phyloP scores from a whole-genome alignment of 2,797 vertebrate species.

The Epinephelus coioides region DNA sequence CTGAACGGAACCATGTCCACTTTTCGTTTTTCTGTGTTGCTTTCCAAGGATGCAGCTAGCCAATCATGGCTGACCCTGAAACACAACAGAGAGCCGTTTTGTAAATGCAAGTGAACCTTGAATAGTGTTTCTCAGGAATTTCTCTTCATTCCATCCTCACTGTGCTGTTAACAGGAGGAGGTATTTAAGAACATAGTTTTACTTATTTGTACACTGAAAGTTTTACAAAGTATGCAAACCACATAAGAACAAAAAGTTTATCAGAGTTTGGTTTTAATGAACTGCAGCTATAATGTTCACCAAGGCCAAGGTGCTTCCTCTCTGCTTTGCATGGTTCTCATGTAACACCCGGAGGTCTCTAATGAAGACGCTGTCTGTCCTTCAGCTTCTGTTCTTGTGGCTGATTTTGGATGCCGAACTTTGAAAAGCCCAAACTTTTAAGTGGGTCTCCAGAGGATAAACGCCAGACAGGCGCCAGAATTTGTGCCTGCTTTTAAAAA shows the following conservation, averaged over 20 bases:
- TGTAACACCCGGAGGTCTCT: conserved; percentile 2
- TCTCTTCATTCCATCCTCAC: not conserved
- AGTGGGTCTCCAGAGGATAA: conserved; percentile 58
- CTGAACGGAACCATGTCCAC: not conserved
- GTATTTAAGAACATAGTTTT: not conserved
- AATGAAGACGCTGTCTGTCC: not conserved
- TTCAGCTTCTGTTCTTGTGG: conserved; percentile 10
- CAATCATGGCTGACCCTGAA: not conserved
- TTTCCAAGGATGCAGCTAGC: not conserved
- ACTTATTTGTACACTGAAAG: not conserved
- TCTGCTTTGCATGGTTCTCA: not conserved
- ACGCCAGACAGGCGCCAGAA: conserved; percentile 47
- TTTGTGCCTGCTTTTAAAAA: conserved; percentile 60
- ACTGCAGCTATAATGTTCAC: not conserved
- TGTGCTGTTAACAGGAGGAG: not conserved
- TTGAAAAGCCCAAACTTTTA: conserved; percentile 53
- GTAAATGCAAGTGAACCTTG: not conserved
- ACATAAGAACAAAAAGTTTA: too few species aligned
- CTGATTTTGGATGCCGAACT: conserved; percentile 53
- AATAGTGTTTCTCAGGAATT: not conserved
- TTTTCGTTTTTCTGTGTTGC: not conserved
- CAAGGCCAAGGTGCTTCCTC: not conserved
- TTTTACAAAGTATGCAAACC: not conserved
- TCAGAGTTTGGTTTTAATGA: not conserved
- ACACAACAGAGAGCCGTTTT: not conserved